Evolutionary conservation across 2,113 vertebrate genomes (phyloP), one percentile per base, ranked within the genome.

Genomic region (Rhinoderma darwinii): DNA sequence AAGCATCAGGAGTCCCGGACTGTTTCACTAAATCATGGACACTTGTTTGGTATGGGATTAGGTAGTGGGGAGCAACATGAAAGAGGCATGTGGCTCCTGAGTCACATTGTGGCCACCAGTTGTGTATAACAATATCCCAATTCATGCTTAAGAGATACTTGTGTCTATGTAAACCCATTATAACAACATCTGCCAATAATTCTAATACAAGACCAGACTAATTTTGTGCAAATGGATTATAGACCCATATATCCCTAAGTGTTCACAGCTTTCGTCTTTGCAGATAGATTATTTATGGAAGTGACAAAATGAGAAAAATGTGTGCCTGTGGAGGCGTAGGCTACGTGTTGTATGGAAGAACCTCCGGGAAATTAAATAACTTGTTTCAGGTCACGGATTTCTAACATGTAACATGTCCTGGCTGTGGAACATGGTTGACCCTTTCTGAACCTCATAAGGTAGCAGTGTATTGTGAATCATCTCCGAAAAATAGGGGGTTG

Each of bases 361-460:
- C 77, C 77, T 74, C 3, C 9, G 85, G 78, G 77, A 82, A 59
- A 87, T 81, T 74, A 81, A 74, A 44, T 59, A 14, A 54, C 27
- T 73, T 70, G 56, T 32, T 74, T 39, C 20, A 25, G 35, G 84
- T 59, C 77, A 59, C 27, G n/a, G 50, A 86, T 51, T 51, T 15
- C 18, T 73, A 68, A 84, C 68, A 25, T 37, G 68, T 70, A 73
- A 72, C 77, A 79, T 56, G 77, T 79, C 59, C 44, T 78, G 76
- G 18, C 76, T 56, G 30, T 20, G 50, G 32, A 78, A 41, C 30
- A 41, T 61, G 12, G 11, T 17, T 80, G 20, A 80, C 43, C 30
- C 22, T 61, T 79, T 37, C 77, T 39, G 51, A 70, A 39, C 20
- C 9, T 72, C 68, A 70, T 8, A 37, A 70, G 30, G 20, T 51